phyloP scores from a whole-genome alignment of 2,888 invertebrate genomes.

The Caenorhabditis panamensis region DNA sequence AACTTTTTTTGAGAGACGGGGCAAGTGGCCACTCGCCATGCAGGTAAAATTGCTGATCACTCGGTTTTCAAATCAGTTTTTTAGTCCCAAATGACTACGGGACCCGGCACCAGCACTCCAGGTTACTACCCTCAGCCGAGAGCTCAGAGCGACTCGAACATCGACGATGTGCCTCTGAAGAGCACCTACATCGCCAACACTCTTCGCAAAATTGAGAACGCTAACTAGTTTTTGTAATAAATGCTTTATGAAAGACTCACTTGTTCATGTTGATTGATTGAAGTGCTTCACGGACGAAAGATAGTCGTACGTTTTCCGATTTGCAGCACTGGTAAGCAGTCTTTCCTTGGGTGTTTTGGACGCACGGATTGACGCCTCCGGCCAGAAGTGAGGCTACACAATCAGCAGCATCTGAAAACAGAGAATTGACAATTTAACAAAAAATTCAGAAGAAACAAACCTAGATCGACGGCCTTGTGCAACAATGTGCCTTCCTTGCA shows the following conservation, averaged over 20 bases:
- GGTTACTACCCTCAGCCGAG: constrained; percentile 53
- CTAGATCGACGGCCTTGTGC: constrained; percentile 80
- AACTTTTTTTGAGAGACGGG: constrained; percentile 34
- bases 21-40: constrained; percentile 43
- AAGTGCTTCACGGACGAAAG: constrained; percentile 85
- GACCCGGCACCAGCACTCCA: constrained; percentile 47
- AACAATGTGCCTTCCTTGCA: constrained; percentile 82
- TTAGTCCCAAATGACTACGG: constrained; percentile 53
- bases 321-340: constrained; percentile 83
- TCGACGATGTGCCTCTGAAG: constrained; percentile 49
- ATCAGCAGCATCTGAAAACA: constrained; percentile 73
- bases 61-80: neutral
- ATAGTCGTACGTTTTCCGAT: constrained; percentile 83
- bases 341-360: constrained; percentile 84
- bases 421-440: neutral
- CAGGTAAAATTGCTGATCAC: constrained; percentile 26
- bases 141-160: constrained; percentile 22
- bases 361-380: constrained; percentile 85
- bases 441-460: constrained; percentile 23
- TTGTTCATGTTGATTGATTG: constrained; percentile 85
- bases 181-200: constrained; percentile 29
- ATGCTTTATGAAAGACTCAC: constrained; percentile 81
- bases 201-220: constrained; percentile 16
- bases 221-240: constrained; percentile 48
- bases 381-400: constrained; percentile 85